Percentiles rank a stretch among this genome's conserved stretches.
phyloP scores from a whole-genome alignment of 1,140 invertebrate species.

The Drosophila triauraria region DNA sequence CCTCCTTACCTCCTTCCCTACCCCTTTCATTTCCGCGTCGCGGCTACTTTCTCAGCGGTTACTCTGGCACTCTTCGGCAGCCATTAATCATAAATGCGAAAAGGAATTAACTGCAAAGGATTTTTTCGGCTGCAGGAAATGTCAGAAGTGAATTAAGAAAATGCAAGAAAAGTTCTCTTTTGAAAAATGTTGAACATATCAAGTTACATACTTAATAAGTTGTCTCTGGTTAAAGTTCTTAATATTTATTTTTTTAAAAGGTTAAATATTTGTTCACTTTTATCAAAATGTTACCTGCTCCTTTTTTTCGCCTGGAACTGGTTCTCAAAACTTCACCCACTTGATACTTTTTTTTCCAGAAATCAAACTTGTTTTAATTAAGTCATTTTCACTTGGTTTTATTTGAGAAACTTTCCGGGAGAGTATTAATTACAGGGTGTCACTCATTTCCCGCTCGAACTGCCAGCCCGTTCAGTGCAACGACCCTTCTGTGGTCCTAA shows the following conservation, averaged over 20 bases:
- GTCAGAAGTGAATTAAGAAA: neutral
- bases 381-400: conserved; percentile 59
- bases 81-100: conserved; percentile 60
- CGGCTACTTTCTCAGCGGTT: conserved; percentile 46
- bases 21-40: conserved; percentile 23
- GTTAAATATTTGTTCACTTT: no score
- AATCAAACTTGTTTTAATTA: conserved; percentile 19
- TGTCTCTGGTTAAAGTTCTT: no score
- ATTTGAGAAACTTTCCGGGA: conserved; percentile 42
- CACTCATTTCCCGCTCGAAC: neutral
- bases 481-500: conserved; percentile 33
- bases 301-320: neutral
- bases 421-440: conserved; percentile 67
- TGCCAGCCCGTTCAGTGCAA: conserved; percentile 21
- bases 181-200: neutral
- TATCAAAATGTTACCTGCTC: neutral
- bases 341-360: neutral
- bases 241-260: no score
- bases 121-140: neutral
- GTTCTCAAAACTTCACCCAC: neutral
- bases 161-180: neutral
- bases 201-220: neutral
- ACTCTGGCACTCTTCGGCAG: conserved; percentile 20
- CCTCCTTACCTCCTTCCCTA: conserved; percentile 8
- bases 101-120: neutral